phyloP scores from a whole-genome alignment of 2,888 invertebrate genomes.

The Tribolium freemani region DNA sequence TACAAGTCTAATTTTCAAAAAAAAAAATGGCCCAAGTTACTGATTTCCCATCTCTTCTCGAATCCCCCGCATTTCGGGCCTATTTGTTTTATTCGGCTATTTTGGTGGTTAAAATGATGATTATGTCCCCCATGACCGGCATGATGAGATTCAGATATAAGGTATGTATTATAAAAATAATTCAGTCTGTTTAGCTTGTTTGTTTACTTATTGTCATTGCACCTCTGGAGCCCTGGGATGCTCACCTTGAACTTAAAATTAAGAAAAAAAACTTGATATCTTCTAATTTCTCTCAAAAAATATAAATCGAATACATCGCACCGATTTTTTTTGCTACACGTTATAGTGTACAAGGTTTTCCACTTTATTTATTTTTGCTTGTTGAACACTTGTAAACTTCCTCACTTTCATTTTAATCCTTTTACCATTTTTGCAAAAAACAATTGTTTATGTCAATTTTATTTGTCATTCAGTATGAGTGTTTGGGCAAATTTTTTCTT shows the following conservation, averaged over 20 bases:
- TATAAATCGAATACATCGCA: not conserved
- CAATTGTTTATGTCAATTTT: slow-evolving; percentile 5
- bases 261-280: too few species aligned
- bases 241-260: too few species aligned
- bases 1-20: not conserved
- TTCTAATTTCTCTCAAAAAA: not conserved
- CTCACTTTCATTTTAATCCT: too few species aligned
- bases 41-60: slow-evolving; percentile 27
- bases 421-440: not conserved
- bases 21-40: slow-evolving; percentile 3
- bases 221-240: too few species aligned
- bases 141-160: slow-evolving; percentile 59
- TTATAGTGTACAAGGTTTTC: too few species aligned
- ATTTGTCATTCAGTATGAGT: not conserved
- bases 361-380: too few species aligned
- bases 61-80: slow-evolving; percentile 61
- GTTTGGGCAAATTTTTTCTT: not conserved
- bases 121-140: slow-evolving; percentile 63
- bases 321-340: not conserved
- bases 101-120: slow-evolving; percentile 65
- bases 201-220: too few species aligned
- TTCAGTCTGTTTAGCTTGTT: too few species aligned
- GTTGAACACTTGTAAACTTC: too few species aligned
- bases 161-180: not conserved
- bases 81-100: slow-evolving; percentile 63